phyloP scores from a whole-genome alignment of 2,113 vertebrate genomes.

The Chinchilla lanigera region DNA sequence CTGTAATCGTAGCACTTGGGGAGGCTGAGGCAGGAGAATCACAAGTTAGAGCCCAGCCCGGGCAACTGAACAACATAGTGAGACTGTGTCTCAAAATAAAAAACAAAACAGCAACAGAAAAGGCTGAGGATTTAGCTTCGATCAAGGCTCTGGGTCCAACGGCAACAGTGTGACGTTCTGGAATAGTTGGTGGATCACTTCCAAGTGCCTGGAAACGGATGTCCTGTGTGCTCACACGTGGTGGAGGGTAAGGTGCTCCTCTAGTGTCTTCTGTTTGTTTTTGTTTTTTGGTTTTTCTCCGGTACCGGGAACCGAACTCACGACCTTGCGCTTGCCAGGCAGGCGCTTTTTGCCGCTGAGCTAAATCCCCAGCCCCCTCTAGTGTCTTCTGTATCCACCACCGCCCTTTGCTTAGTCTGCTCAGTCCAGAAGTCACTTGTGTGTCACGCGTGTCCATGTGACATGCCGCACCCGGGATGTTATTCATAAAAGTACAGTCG shows the following conservation, averaged over 20 bases:
- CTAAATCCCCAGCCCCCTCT: too few relatives aligned
- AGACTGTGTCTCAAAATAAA: neutral
- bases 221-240: neutral
- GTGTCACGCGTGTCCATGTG: neutral
- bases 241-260: neutral
- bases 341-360: too few relatives aligned
- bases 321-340: too few relatives aligned
- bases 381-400: neutral
- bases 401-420: neutral
- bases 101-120: neutral
- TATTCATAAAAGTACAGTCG: neutral
- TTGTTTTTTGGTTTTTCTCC: too few relatives aligned
- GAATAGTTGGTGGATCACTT: neutral
- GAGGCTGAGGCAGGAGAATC: neutral
- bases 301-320: too few relatives aligned
- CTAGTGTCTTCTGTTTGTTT: neutral
- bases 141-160: neutral
- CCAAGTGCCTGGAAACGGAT: slow-evolving; percentile 6
- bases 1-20: neutral
- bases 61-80: neutral
- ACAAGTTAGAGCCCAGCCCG: neutral
- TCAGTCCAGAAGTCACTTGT: neutral
- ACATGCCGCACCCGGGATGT: neutral
- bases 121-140: neutral
- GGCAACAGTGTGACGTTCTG: neutral